Percentiles rank a stretch among this genome's conserved stretches.
Evolutionary conservation across 1,140 invertebrate genomes (phyloP).

Genomic region (Hermetia illucens): DNA sequence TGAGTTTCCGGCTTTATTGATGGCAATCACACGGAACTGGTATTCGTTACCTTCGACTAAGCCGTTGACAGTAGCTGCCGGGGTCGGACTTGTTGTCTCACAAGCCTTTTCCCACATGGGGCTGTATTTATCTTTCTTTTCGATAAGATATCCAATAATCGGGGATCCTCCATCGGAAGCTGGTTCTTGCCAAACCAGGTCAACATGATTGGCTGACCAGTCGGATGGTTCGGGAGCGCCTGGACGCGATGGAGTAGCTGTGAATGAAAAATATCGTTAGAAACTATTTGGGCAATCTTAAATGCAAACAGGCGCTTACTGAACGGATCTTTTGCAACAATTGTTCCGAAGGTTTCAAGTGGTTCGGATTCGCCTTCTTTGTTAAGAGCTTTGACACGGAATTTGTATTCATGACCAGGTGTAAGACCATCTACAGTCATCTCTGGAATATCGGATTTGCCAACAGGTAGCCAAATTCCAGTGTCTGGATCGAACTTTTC

Average conservation of each 20-base stretch:
- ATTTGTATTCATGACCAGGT: slow-evolving; percentile 94
- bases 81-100: slow-evolving; percentile 57
- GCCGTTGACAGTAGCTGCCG: slow-evolving; percentile 63
- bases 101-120: slow-evolving; percentile 81
- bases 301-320: slow-evolving; percentile 14
- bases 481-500: slow-evolving; percentile 91
- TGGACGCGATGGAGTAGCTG: slow-evolving; percentile 62
- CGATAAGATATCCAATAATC: slow-evolving; percentile 88
- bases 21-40: slow-evolving; percentile 92
- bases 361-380: slow-evolving; percentile 95
- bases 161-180: slow-evolving; percentile 79
- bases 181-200: slow-evolving; percentile 72
- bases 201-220: slow-evolving; percentile 83
- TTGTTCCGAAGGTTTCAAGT: slow-evolving; percentile 81
- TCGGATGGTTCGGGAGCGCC: slow-evolving; percentile 76
- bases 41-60: slow-evolving; percentile 95
- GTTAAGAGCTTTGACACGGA: slow-evolving; percentile 94
- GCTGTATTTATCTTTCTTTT: slow-evolving; percentile 94
- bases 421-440: slow-evolving; percentile 77
- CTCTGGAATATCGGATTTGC: slow-evolving; percentile 64
- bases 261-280: slow-evolving; percentile 20
- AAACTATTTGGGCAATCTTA: slow-evolving; percentile 9
- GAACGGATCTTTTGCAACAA: slow-evolving; percentile 94
- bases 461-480: slow-evolving; percentile 79
- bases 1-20: slow-evolving; percentile 88